Evolutionary conservation across 2,797 vertebrate genomes (phyloP), one percentile per base, ranked within the genome.

Genomic region (Tokudaia tokunoshimensis): DNA sequence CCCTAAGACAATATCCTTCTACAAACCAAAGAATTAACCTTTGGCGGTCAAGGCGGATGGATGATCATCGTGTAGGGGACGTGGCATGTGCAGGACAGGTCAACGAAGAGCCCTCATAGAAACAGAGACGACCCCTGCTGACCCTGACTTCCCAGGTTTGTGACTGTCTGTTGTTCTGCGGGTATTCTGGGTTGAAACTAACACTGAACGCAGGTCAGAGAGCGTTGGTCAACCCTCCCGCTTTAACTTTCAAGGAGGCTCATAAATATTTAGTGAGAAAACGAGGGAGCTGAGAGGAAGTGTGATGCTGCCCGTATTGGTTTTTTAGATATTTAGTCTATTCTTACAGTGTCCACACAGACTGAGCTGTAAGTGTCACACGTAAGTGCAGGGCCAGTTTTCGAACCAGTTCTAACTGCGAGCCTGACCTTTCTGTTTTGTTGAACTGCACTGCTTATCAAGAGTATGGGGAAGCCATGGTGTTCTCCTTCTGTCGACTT

Each of bases 31-130:
- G 47, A 52, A 34, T 17, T 6, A 57, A 5, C 26, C n/a, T 24
- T 72, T 44, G 34, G 61, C 1, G 3, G 31, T 55, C 79, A 70
- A 50, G 59, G 59, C 47, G 65, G 13, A 8, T 47, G 65, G 13
- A 8, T 0, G 8, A 22, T 13, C 13, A 29, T 9, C 5, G 29
- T 7, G 4, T 1, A 5, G 20, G 7, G 17, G 34, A 70, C 7
- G 2, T 12, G n/a, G 19, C 4, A 9, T 22, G 41, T 29, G 57
- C 0, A 8, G 5, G 1, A 37, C 0, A n/a, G 4, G 10, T 3
- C 26, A 29, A n/a, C 15, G 6, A 44, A 22, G 22, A 52, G 82
- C 4, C 12, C 75, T 79, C 67, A 9, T 15, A 7, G 50, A 44
- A 31, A 78, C 41, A 14, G 31, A 80, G 75, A 9, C 17, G 6